Evolutionary conservation across 2,797 vertebrate genomes (phyloP).

Genomic region (Rhadinocentrus ornatus): DNA sequence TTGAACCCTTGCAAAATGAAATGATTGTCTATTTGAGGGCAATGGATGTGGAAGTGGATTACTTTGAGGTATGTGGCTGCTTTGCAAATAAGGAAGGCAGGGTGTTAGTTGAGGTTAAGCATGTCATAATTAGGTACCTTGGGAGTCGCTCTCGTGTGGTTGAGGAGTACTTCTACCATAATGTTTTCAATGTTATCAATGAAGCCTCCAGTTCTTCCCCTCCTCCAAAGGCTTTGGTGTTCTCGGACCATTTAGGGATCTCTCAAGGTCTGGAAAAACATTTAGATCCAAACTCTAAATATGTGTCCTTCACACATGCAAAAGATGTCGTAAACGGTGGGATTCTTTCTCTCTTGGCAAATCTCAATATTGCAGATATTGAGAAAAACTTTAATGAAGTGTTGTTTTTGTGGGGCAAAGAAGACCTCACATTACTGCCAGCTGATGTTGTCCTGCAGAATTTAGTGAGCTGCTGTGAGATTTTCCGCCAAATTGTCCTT

Average conservation of each 20-base stretch:
- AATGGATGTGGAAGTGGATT: constrained; percentile 68
- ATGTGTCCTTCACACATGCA: constrained; percentile 44
- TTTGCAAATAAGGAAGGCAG: constrained; percentile 84
- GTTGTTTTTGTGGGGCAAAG: constrained; percentile 87
- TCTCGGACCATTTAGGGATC: constrained; percentile 84
- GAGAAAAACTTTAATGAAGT: constrained; percentile 79
- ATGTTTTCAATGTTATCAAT: constrained; percentile 72
- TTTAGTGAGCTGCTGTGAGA: constrained; percentile 84
- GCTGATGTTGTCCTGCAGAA: constrained; percentile 72
- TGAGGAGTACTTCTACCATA: constrained; percentile 85
- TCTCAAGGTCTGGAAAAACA: constrained; percentile 75
- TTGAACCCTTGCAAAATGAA: constrained; percentile 84
- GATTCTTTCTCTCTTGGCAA: constrained; percentile 61
- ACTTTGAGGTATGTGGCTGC: constrained; percentile 86
- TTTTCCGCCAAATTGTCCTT: constrained; percentile 82
- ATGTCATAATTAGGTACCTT: constrained; percentile 80
- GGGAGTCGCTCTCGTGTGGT: constrained; percentile 69
- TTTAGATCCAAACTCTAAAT: constrained; percentile 73
- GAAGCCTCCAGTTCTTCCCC: constrained; percentile 16
- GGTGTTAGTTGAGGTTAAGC: constrained; percentile 85
- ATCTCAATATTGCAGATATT: constrained; percentile 68
- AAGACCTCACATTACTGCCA: constrained; percentile 71
- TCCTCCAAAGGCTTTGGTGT: constrained; percentile 79
- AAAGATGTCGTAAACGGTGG: constrained; percentile 63
- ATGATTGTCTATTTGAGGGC: constrained; percentile 88